Base-by-base conservation (phyloP, 2,888 invertebrate genomes). In the Scaptodrosophila latifasciaeformis region DNA sequence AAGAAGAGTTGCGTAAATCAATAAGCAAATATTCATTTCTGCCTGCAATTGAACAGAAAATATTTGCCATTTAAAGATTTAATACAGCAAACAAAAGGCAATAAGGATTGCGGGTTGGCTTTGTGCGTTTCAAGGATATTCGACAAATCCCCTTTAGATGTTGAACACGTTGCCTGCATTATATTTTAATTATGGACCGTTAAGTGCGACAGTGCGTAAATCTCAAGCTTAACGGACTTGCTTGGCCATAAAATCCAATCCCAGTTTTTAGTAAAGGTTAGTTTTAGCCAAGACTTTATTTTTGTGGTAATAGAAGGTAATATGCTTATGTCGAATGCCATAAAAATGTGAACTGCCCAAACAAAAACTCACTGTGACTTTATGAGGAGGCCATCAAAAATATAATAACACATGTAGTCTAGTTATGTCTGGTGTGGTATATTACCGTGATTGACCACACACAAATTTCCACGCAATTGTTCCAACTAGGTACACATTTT, bases 151-250 rank as follows among this genome's bases (percentile, higher is more conserved):
- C n/a, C n/a, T n/a, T n/a, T n/a, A n/a, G n/a, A 18, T 53, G 65
- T 51, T 60, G 54, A 51, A 51, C 76, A 66, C 65, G 66, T 51
- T 60, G 72, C 18, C 72, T 76, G 49, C 40, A 60, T 57, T 37
- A 62, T 54, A 76, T 72, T 72, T 70, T 76, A 70, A 70, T 70
- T 70, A 76, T 59, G 55, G 52, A 43, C 31, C 12, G 27, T 31
- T 31, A 31, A 31, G 31, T 31, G 31, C 2, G 31, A n/a, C 12
- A 5, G 31, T 9, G 27, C 27, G 27, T 27, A 27, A 27, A 27
- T 9, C 27, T n/a, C n/a, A n/a, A n/a, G n/a, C n/a, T n/a, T 27
- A 27, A 27, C 27, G 5, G 5, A 27, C 27, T 9, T 27, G 27
- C 27, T n/a, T n/a, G 27, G 27, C 27, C 27, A 27, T 27, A 27